Evolutionary conservation across 2,797 vertebrate genomes (phyloP).

Genomic region (Oceanodroma leucorhoa): DNA sequence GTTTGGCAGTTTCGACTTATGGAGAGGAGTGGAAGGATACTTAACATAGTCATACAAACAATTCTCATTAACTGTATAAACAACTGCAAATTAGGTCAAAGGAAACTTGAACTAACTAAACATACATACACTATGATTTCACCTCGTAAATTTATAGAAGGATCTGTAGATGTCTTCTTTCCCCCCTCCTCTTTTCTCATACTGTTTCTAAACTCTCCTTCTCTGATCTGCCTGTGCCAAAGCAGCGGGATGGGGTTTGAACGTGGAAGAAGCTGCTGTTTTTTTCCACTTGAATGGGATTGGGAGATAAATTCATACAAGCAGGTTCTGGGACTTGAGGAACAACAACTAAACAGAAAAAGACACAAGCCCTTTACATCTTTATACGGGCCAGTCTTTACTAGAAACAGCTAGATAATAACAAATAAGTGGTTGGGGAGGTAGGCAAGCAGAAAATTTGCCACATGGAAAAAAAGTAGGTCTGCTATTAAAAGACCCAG

Average conservation of each 20-base stretch:
- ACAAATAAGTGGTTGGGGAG: not conserved
- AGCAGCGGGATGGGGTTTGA: not conserved
- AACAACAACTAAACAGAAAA: not conserved
- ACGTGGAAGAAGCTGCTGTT: not conserved
- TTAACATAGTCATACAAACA: not conserved
- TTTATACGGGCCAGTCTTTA: not conserved
- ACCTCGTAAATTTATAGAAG: not conserved
- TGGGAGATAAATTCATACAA: not conserved
- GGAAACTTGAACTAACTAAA: not conserved
- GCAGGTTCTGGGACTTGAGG: not conserved
- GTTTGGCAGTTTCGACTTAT: not conserved
- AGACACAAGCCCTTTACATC: not conserved
- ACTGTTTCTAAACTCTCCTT: not conserved
- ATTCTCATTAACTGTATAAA: not conserved
- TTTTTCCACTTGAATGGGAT: not conserved
- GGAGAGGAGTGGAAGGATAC: not conserved
- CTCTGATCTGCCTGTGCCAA: not conserved
- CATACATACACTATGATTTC: not conserved
- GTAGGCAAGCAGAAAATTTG: not conserved
- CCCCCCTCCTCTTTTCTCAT: not conserved
- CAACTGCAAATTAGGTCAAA: not conserved
- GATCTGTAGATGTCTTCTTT: not conserved
- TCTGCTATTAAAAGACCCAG: not conserved
- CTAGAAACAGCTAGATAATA: not conserved
- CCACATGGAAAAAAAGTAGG: not conserved